phyloP scores from a whole-genome alignment of 2,888 invertebrate genomes.

The Lithodes maja region DNA sequence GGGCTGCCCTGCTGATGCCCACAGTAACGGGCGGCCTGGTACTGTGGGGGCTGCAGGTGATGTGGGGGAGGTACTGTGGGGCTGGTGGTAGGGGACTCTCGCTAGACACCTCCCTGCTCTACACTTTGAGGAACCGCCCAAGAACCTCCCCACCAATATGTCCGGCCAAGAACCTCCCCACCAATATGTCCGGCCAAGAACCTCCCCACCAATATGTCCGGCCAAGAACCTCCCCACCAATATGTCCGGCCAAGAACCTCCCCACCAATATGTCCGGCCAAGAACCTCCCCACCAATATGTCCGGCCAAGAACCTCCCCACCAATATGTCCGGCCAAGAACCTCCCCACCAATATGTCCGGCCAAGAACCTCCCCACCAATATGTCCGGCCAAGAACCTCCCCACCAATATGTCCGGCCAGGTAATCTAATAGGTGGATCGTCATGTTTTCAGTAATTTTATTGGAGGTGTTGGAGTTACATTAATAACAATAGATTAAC shows the following conservation, averaged over 20 bases:
- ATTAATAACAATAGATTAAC: too few relatives aligned
- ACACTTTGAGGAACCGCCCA: slow-evolving; percentile 43
- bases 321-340: slow-evolving; percentile 21
- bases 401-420: background rate
- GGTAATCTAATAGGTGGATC: too few relatives aligned
- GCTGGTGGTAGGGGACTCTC: background rate
- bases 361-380: slow-evolving; percentile 32
- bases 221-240: slow-evolving; percentile 31
- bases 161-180: background rate
- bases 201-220: background rate
- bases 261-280: slow-evolving; percentile 18
- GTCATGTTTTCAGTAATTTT: too few relatives aligned
- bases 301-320: slow-evolving; percentile 36
- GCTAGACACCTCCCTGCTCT: slow-evolving; percentile 33
- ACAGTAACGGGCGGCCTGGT: slow-evolving; percentile 35
- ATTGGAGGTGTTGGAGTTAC: too few relatives aligned
- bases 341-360: slow-evolving; percentile 25
- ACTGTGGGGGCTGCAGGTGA: slow-evolving; percentile 42
- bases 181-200: slow-evolving; percentile 33
- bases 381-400: slow-evolving; percentile 32
- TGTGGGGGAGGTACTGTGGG: slow-evolving; percentile 33
- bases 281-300: slow-evolving; percentile 28
- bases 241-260: slow-evolving; percentile 32
- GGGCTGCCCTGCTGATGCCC: slow-evolving; percentile 32
- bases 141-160: slow-evolving; percentile 24